A percentile compares a stretch with the other conserved stretches of the same genome.
These are phyloP conservation scores for Synodontis membranacea DNA, from an alignment of 2,113 vertebrate genomes.

Conservation along the genomic window DNA sequence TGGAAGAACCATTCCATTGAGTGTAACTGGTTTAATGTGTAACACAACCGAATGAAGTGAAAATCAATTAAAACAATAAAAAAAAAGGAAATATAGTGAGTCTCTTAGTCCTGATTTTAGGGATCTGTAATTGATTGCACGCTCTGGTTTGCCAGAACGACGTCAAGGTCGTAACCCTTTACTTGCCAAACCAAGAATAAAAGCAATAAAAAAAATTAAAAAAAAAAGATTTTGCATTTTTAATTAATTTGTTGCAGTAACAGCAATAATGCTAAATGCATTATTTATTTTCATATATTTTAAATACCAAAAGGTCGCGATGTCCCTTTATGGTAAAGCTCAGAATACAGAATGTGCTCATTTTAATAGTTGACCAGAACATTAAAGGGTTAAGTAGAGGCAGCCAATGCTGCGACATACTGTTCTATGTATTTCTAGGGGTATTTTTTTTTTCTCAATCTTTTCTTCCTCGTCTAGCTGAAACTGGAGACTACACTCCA, in stretches of 20 bases:
- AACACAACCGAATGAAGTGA: neutral
- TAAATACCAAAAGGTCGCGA: too few species aligned
- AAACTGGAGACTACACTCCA: slow-evolving; percentile 94
- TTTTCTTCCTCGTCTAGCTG: slow-evolving; percentile 73
- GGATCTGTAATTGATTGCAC: neutral
- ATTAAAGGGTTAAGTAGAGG: neutral
- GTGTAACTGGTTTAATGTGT: neutral
- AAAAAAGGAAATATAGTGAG: neutral
- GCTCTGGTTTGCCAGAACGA: neutral
- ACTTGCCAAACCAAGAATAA: too few species aligned
- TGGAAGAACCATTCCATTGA: neutral
- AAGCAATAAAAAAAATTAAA: too few species aligned
- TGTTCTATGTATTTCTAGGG: neutral
- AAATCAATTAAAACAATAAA: neutral
- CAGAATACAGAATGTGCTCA: too few species aligned
- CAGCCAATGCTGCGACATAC: neutral
- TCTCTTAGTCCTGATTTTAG: neutral
- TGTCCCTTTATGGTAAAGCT: too few species aligned
- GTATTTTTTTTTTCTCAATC: slow-evolving; percentile 6
- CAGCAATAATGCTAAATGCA: too few species aligned
- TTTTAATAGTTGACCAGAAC: too few species aligned
- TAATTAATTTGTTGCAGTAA: too few species aligned
- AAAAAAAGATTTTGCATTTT: too few species aligned
- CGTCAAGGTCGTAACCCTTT: neutral
- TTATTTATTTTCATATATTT: too few species aligned